Conservation (phyloP, 2,113 vertebrate species). For the Silurus asotus region DNA sequence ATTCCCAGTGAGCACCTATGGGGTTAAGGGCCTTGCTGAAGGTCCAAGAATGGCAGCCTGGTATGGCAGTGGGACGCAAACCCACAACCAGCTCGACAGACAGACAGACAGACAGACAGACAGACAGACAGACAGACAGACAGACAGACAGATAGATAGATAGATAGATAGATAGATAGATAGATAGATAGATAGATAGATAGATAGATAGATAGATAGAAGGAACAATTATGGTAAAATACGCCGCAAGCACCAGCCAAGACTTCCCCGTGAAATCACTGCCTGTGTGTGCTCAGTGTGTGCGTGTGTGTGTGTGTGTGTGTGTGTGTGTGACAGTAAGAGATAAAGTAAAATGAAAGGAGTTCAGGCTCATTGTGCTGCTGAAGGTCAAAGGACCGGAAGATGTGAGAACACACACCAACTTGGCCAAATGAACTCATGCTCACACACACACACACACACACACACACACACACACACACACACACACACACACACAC, state of each 20-base stretch:
- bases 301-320: slow-evolving; percentile 35
- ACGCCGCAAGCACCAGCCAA: not conserved
- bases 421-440: slow-evolving; percentile 41
- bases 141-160: too few relatives aligned
- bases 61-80: too few relatives aligned
- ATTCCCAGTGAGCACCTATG: too few relatives aligned
- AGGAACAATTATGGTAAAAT: slow-evolving; percentile 11
- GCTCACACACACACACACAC: not conserved
- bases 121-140: too few relatives aligned
- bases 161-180: too few relatives aligned
- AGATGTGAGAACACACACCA: slow-evolving; percentile 54
- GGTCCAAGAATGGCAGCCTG: too few relatives aligned
- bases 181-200: too few relatives aligned
- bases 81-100: too few relatives aligned
- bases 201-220: too few relatives aligned
- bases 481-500: not conserved
- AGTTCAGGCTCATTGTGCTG: slow-evolving; percentile 64
- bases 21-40: too few relatives aligned
- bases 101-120: too few relatives aligned
- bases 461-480: not conserved
- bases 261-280: slow-evolving; percentile 4
- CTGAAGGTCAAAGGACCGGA: slow-evolving; percentile 48
- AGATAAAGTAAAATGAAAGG: slow-evolving; percentile 75
- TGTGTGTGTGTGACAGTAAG: slow-evolving; percentile 35
- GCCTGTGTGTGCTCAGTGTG: not conserved